Evolutionary conservation across 2,888 invertebrate species (phyloP).

Genomic region (Callimorpha dominula): DNA sequence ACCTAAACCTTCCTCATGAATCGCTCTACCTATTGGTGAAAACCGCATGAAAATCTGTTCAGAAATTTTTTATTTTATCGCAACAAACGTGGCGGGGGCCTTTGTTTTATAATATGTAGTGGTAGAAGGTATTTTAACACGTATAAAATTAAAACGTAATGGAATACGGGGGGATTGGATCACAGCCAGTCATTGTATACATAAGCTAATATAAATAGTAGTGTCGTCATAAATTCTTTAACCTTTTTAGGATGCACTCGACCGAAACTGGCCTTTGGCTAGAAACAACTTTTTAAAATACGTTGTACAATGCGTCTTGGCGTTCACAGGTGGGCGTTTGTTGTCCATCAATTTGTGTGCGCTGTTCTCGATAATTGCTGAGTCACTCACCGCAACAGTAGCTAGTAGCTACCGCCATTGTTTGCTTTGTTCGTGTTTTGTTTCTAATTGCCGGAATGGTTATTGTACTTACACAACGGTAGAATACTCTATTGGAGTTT

Average conservation of each 20-base stretch:
- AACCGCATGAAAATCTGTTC: no score
- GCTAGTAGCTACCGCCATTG: slow-evolving; percentile 38
- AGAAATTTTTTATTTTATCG: no score
- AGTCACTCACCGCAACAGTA: slow-evolving; percentile 40
- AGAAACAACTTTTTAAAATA: neutral
- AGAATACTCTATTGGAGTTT: neutral
- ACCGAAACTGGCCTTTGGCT: neutral
- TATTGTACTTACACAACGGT: slow-evolving; percentile 30
- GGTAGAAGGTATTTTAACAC: no score
- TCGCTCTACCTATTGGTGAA: no score
- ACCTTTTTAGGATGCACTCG: neutral
- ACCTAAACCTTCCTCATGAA: no score
- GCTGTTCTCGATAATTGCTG: slow-evolving; percentile 49
- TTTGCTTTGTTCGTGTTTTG: slow-evolving; percentile 31
- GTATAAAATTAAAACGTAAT: no score
- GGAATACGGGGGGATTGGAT: no score
- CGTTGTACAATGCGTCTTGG: neutral
- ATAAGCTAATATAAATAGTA: no score
- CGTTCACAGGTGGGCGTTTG: slow-evolving; percentile 27
- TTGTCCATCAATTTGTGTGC: slow-evolving; percentile 23
- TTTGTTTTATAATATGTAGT: no score
- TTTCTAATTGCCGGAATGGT: slow-evolving; percentile 36
- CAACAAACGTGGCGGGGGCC: no score
- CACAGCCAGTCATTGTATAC: no score
- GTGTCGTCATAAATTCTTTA: neutral